Percentiles rank a stretch among this genome's conserved stretches.
Conservation (phyloP, 2,113 vertebrate genomes). For the Fulica atra region DNA sequence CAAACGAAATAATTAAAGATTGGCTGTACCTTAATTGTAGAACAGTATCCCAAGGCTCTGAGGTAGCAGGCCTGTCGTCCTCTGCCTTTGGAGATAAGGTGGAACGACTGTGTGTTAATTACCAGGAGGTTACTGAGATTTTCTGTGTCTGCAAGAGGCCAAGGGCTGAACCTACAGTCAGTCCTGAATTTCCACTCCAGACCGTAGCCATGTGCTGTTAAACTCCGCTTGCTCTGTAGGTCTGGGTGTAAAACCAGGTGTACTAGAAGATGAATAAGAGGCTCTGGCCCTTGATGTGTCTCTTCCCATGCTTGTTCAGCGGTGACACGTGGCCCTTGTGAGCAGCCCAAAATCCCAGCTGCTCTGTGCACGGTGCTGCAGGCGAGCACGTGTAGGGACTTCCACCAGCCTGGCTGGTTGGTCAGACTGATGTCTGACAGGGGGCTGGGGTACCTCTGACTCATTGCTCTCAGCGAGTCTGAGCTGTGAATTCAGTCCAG, state of each 20-base stretch:
- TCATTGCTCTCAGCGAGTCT: background rate
- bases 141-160: slow-evolving; percentile 38
- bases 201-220: background rate
- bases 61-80: slow-evolving; percentile 30
- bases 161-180: background rate
- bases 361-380: too few relatives aligned
- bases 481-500: background rate
- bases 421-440: too few relatives aligned
- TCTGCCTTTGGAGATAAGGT: slow-evolving; percentile 68
- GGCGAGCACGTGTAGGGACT: background rate
- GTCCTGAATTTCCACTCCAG: background rate
- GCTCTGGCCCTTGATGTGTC: background rate
- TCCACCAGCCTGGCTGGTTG: background rate
- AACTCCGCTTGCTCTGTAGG: background rate
- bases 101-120: slow-evolving; percentile 58
- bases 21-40: slow-evolving; percentile 54
- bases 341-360: background rate
- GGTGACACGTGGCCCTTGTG: background rate
- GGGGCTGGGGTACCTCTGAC: background rate
- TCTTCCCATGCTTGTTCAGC: background rate
- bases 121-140: slow-evolving; percentile 38
- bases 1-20: slow-evolving; percentile 56
- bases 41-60: slow-evolving; percentile 47
- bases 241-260: background rate
- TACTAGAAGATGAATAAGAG: background rate